These are phyloP conservation scores for Actinopyga echinites DNA, from an alignment of 53 echinoderm and acorn worm genomes.

Conservation along the genomic window DNA sequence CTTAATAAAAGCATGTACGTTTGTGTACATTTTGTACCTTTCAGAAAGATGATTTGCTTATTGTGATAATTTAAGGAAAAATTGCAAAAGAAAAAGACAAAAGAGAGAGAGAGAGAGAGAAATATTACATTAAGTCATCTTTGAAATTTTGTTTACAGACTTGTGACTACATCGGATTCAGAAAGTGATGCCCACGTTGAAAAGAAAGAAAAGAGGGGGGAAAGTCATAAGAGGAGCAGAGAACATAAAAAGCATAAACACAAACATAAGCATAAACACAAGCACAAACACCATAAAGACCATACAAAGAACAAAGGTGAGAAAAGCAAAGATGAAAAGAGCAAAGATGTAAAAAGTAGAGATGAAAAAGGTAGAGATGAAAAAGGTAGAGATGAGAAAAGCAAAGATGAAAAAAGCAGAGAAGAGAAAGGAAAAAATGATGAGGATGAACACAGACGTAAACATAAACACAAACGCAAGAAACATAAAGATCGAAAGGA, in stretches of 20 bases:
- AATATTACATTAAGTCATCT: neutral
- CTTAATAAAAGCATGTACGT: too few species aligned
- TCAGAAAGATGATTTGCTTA: too few species aligned
- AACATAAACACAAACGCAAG: conserved; percentile 12
- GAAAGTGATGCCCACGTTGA: neutral
- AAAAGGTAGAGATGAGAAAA: neutral
- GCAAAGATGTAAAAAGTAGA: neutral
- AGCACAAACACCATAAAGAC: too few species aligned
- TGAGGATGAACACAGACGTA: neutral
- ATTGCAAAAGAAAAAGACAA: too few species aligned
- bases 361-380: neutral
- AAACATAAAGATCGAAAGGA: conserved; percentile 29
- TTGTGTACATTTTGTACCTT: too few species aligned
- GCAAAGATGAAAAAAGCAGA: neutral
- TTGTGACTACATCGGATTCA: conserved; percentile 8
- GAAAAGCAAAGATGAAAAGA: neutral
- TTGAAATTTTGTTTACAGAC: neutral
- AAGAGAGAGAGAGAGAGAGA: too few species aligned
- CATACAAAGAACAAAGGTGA: too few species aligned
- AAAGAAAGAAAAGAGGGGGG: conserved; percentile 47
- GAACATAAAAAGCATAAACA: conserved; percentile 48
- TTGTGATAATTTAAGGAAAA: too few species aligned
- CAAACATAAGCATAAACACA: conserved; percentile 58
- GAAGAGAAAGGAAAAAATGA: neutral
- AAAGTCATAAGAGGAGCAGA: conserved; percentile 12